A percentile compares a stretch with the other conserved stretches of the same genome.
phyloP scores from a whole-genome alignment of 2,797 vertebrate genomes.

The Hydrolagus colliei region DNA sequence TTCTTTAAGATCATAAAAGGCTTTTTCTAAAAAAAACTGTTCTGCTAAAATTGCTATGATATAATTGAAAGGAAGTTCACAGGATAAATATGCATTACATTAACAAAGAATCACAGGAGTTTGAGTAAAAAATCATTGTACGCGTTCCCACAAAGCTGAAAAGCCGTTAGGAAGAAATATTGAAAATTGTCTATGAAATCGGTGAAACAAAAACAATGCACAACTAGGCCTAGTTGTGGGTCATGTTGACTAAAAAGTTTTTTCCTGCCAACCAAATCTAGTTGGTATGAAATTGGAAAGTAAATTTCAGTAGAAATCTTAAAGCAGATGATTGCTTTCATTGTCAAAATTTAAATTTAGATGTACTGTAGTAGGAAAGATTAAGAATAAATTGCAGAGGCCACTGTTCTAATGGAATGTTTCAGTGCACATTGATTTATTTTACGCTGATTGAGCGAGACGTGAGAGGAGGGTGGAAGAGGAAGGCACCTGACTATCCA shows the following conservation, averaged over 20 bases:
- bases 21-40: neutral
- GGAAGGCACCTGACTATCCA: neutral
- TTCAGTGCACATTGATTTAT: neutral
- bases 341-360: neutral
- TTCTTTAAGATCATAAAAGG: neutral
- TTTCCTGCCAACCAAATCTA: conserved; percentile 15
- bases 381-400: neutral
- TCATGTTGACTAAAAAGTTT: neutral
- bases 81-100: neutral
- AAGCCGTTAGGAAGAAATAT: neutral
- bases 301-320: neutral
- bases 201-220: neutral
- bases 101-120: no score
- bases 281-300: conserved; percentile 10
- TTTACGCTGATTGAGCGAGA: neutral
- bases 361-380: neutral
- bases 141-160: no score
- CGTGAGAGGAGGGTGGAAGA: neutral
- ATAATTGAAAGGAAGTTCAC: neutral
- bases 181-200: neutral
- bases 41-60: neutral
- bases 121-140: no score
- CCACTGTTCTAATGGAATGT: neutral
- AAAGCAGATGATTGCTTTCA: conserved; percentile 20
- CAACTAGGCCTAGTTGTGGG: neutral